Percentiles rank a stretch among this genome's conserved stretches.
phyloP scores from a whole-genome alignment of 2,797 vertebrate species.

The Pseudochirops cupreus region DNA sequence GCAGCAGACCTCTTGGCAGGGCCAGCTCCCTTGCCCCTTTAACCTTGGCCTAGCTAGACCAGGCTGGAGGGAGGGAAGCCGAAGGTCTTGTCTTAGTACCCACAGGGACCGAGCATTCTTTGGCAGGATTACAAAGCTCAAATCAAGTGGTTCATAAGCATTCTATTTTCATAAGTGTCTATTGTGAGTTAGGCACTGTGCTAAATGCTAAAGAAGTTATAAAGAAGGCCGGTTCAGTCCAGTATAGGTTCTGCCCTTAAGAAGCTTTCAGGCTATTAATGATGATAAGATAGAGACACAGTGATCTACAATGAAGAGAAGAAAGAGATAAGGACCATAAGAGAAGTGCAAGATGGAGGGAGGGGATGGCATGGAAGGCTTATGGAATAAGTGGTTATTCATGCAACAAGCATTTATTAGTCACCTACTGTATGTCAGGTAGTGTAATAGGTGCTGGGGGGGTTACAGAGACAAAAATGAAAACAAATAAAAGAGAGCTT shows the following conservation, averaged over 20 bases:
- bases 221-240: neutral
- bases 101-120: neutral
- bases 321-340: neutral
- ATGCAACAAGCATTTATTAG: neutral
- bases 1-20: too few relatives aligned
- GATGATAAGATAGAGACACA: neutral
- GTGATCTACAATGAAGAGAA: neutral
- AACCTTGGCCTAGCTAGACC: neutral
- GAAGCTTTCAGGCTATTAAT: neutral
- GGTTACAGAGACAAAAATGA: neutral
- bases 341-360: neutral
- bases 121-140: neutral
- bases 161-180: neutral
- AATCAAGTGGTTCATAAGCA: neutral
- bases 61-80: neutral
- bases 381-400: neutral
- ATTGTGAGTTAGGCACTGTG: neutral
- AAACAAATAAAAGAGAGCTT: neutral
- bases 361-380: neutral
- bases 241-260: neutral
- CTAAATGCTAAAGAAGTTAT: neutral
- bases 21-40: neutral
- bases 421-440: neutral
- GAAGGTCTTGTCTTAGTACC: neutral
- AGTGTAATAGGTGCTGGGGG: neutral